These are phyloP conservation scores for Schizothorax lantsangensis DNA, from an alignment of 2,797 vertebrate species.

Conservation along the genomic window DNA sequence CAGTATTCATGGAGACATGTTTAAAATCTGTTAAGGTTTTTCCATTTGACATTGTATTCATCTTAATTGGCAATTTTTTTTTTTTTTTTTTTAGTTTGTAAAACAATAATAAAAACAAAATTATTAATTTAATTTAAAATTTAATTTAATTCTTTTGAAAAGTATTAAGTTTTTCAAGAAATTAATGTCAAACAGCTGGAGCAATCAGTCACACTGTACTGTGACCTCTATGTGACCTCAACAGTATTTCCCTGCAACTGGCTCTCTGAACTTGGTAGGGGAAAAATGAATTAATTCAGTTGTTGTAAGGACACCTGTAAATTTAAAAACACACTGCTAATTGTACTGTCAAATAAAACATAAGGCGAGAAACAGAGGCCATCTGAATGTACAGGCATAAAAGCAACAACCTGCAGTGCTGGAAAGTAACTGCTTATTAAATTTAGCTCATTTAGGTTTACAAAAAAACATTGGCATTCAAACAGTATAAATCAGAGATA, in stretches of 20 bases:
- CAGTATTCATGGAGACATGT: not conserved
- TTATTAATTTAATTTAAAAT: no score
- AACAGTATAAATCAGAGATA: not conserved
- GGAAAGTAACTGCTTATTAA: not conserved
- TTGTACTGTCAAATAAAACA: conserved; percentile 5
- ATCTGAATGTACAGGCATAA: not conserved
- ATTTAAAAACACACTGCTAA: not conserved
- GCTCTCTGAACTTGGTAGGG: not conserved
- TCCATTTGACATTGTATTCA: not conserved
- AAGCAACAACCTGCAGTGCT: not conserved
- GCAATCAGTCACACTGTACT: not conserved
- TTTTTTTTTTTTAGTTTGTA: not conserved
- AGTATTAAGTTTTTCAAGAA: not conserved
- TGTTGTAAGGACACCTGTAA: not conserved
- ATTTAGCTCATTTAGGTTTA: not conserved
- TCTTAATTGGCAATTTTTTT: not conserved
- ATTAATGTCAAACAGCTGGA: not conserved
- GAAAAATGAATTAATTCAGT: not conserved
- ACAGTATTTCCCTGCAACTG: not conserved
- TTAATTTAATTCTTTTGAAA: not conserved
- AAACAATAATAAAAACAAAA: not conserved
- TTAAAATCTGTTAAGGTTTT: not conserved
- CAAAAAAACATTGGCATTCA: not conserved
- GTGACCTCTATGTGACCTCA: not conserved
- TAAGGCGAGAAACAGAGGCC: not conserved